A percentile compares a stretch with the other conserved stretches of the same genome.
phyloP scores from a whole-genome alignment of 2,888 invertebrate genomes.

The Phymatocera aterrima region DNA sequence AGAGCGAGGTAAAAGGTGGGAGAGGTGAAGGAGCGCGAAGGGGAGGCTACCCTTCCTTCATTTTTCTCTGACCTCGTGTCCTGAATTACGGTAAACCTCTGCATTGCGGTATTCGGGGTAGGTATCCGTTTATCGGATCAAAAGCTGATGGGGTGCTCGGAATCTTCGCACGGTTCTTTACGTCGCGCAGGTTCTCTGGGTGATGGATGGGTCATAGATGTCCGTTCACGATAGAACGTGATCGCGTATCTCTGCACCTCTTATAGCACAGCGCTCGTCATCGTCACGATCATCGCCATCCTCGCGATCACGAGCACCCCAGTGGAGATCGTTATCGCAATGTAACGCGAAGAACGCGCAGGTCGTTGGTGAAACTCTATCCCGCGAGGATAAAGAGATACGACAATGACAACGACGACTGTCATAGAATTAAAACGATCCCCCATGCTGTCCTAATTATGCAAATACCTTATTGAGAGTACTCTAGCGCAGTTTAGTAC shows the following conservation, averaged over 20 bases:
- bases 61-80: not conserved
- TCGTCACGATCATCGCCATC: not conserved
- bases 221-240: not conserved
- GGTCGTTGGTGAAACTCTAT: not conserved
- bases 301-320: not conserved
- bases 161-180: not conserved
- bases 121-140: not conserved
- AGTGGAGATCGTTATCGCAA: not conserved
- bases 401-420: not conserved
- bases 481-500: not conserved
- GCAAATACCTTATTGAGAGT: not conserved
- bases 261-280: no score
- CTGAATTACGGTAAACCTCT: not conserved
- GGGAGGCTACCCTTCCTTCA: no score
- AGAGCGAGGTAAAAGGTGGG: no score
- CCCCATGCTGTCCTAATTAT: slow-evolving; percentile 9
- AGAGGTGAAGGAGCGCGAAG: no score
- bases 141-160: not conserved
- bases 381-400: not conserved
- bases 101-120: not conserved
- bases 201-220: not conserved
- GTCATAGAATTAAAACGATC: not conserved
- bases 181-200: not conserved
- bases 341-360: no score
- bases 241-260: not conserved